Evolutionary conservation across 2,113 vertebrate genomes (phyloP).

Genomic region (Boleophthalmus pectinirostris): DNA sequence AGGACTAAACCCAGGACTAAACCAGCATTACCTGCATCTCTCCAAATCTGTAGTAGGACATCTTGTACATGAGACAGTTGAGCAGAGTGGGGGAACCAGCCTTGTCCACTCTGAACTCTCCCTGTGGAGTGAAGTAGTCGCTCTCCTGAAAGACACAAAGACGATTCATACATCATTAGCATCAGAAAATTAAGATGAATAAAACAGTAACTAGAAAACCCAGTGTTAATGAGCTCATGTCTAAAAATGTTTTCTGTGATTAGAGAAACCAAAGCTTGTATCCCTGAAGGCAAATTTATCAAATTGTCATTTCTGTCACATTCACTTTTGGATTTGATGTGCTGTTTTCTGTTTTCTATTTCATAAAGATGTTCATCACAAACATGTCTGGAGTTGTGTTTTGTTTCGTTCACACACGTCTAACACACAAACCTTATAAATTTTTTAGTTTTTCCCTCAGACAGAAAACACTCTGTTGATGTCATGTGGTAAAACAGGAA

Average conservation of each 20-base stretch:
- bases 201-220: background rate
- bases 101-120: slow-evolving; percentile 98
- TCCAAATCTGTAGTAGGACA: slow-evolving; percentile 99
- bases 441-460: too few relatives aligned
- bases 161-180: slow-evolving; percentile 7
- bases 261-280: background rate
- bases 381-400: too few relatives aligned
- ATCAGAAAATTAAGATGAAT: background rate
- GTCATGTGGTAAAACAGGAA: too few relatives aligned
- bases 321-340: background rate
- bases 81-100: slow-evolving; percentile 95
- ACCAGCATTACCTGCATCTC: slow-evolving; percentile 96
- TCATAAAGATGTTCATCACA: too few relatives aligned
- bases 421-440: too few relatives aligned
- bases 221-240: background rate
- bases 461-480: too few relatives aligned
- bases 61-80: slow-evolving; percentile 99
- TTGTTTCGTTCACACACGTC: too few relatives aligned
- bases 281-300: background rate
- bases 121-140: slow-evolving; percentile 98
- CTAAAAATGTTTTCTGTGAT: background rate
- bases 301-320: slow-evolving; percentile 3
- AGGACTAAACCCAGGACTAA: background rate
- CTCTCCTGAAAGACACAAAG: slow-evolving; percentile 84
- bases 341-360: too few relatives aligned